These are phyloP conservation scores for Vannuccia rotundouncinata DNA, from an alignment of 2,888 invertebrate species.

Conservation along the genomic window DNA sequence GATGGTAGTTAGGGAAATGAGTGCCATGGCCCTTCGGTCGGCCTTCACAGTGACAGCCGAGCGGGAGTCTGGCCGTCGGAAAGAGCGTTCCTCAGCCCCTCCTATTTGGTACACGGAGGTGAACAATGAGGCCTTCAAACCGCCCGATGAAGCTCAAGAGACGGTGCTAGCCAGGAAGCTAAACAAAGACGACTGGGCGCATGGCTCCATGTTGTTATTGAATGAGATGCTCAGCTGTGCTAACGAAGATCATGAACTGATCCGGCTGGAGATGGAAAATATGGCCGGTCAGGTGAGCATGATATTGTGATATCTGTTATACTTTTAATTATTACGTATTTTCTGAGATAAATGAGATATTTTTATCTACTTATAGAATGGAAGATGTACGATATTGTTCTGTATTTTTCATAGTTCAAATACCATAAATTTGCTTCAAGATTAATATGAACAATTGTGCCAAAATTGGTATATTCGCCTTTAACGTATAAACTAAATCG, in stretches of 20 bases:
- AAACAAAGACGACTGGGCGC: constrained; percentile 73
- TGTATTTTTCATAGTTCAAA: too few relatives aligned
- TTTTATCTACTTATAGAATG: too few relatives aligned
- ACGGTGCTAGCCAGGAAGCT: not conserved
- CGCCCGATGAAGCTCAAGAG: not conserved
- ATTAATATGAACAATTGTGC: too few relatives aligned
- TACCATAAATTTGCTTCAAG: too few relatives aligned
- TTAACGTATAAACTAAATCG: too few relatives aligned
- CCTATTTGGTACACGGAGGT: constrained; percentile 1
- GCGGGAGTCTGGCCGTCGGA: constrained; percentile 16
- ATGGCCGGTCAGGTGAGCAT: constrained; percentile 18
- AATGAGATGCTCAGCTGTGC: constrained; percentile 87
- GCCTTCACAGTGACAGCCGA: constrained; percentile 35
- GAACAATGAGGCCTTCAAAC: constrained; percentile 7
- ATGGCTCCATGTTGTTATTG: constrained; percentile 81
- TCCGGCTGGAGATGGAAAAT: constrained; percentile 18
- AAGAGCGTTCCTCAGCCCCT: not conserved
- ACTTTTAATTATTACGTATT: not conserved
- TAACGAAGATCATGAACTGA: constrained; percentile 63
- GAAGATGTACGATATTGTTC: too few relatives aligned
- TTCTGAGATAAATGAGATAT: not conserved
- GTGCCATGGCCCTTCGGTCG: constrained; percentile 29
- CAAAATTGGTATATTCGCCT: too few relatives aligned
- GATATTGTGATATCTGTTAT: not conserved
- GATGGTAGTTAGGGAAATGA: constrained; percentile 32